phyloP scores from a whole-genome alignment of 2,797 vertebrate genomes.

The Eulemur rubriventer region DNA sequence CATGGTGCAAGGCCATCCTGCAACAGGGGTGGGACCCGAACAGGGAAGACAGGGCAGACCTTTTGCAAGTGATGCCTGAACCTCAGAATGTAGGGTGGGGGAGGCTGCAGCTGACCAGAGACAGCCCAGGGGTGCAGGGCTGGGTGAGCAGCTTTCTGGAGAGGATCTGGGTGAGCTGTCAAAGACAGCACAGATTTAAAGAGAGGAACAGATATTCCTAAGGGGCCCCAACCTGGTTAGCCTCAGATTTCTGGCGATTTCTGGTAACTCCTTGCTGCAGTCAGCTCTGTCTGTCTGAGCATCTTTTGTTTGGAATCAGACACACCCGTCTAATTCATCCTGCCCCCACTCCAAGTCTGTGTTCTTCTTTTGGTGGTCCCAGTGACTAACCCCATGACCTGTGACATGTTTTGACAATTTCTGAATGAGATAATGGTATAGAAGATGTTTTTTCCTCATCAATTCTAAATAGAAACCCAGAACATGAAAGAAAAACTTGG shows the following conservation, averaged over 20 bases:
- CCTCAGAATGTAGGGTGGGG: background rate
- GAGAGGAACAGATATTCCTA: background rate
- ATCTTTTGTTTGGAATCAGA: background rate
- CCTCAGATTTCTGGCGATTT: background rate
- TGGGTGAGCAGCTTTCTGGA: background rate
- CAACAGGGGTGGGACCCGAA: background rate
- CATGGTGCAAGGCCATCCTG: rapidly evolving
- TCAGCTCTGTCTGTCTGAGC: background rate
- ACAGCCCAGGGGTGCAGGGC: too few relatives aligned
- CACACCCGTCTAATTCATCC: background rate
- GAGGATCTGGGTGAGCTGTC: too few relatives aligned
- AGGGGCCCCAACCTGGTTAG: background rate
- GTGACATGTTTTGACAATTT: background rate
- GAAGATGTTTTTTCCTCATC: background rate
- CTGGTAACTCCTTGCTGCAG: background rate
- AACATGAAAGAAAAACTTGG: background rate
- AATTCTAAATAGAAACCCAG: background rate
- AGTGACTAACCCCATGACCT: background rate
- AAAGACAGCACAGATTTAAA: background rate
- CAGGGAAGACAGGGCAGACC: too few relatives aligned
- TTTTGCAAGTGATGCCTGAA: too few relatives aligned
- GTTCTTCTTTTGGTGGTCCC: background rate
- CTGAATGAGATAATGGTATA: background rate
- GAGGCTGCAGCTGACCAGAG: too few relatives aligned
- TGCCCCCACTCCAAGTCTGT: rapidly evolving